Evolutionary conservation across 35 echinoderm and acorn worm genomes (phyloP).

Genomic region (Amphiura filiformis): DNA sequence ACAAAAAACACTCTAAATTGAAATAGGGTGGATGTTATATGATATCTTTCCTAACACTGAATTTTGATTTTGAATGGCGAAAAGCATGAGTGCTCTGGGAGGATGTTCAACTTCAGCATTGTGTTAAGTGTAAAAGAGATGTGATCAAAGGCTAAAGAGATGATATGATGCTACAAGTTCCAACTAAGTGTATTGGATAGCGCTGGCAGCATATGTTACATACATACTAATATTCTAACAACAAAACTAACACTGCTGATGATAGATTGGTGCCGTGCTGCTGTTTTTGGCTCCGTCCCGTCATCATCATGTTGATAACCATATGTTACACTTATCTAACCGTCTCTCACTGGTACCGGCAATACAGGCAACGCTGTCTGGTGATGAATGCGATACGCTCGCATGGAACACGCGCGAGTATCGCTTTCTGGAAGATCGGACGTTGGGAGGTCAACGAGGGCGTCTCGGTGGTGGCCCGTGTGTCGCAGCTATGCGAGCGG

Average conservation of each 20-base stretch:
- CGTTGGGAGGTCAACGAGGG: constrained; percentile 24
- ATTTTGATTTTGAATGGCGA: too few species aligned
- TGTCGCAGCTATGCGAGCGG: constrained; percentile 47
- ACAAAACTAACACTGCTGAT: too few species aligned
- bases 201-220: too few species aligned
- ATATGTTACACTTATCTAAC: constrained; percentile 65
- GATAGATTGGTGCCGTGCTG: too few species aligned
- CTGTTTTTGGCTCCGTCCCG: background rate
- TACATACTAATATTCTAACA: too few species aligned
- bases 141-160: too few species aligned
- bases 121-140: too few species aligned
- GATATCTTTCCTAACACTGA: background rate
- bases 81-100: too few species aligned
- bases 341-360: constrained; percentile 2
- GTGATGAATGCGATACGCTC: constrained; percentile 37
- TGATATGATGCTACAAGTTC: too few species aligned
- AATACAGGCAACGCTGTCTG: constrained; percentile 38
- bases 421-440: constrained; percentile 42
- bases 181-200: too few species aligned
- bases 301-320: constrained; percentile 54
- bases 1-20: background rate
- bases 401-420: constrained; percentile 33
- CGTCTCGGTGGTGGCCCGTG: constrained; percentile 25
- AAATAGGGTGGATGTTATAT: background rate
- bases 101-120: too few species aligned